Evolutionary conservation across 2,888 invertebrate species (phyloP).

Genomic region (Branchellion lobata): DNA sequence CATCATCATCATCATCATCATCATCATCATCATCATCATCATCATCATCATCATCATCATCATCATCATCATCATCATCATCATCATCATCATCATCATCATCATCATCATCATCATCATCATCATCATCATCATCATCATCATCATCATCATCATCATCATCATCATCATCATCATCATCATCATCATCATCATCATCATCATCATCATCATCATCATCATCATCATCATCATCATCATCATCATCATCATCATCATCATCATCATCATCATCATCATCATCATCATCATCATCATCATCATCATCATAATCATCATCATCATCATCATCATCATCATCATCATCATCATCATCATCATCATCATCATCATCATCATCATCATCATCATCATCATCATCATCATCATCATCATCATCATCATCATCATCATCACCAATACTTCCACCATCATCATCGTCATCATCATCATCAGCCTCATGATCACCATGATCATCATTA

Average conservation of each 20-base stretch:
- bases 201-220: not conserved
- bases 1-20: not conserved
- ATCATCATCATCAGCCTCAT: not conserved
- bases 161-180: slow-evolving; percentile 18
- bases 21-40: slow-evolving; percentile 12
- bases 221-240: slow-evolving; percentile 23
- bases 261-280: not conserved
- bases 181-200: slow-evolving; percentile 20
- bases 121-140: slow-evolving; percentile 25
- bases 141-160: not conserved
- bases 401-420: slow-evolving; percentile 6
- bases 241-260: slow-evolving; percentile 7
- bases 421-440: not conserved
- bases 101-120: too few relatives aligned
- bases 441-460: not conserved
- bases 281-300: not conserved
- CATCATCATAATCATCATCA: slow-evolving; percentile 18
- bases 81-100: too few relatives aligned
- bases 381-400: slow-evolving; percentile 8
- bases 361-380: slow-evolving; percentile 20
- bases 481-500: too few relatives aligned
- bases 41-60: not conserved
- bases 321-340: slow-evolving; percentile 5
- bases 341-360: slow-evolving; percentile 14
- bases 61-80: too few relatives aligned